Conservation (phyloP, 2,797 vertebrate species). For the Buceros bicornis region DNA sequence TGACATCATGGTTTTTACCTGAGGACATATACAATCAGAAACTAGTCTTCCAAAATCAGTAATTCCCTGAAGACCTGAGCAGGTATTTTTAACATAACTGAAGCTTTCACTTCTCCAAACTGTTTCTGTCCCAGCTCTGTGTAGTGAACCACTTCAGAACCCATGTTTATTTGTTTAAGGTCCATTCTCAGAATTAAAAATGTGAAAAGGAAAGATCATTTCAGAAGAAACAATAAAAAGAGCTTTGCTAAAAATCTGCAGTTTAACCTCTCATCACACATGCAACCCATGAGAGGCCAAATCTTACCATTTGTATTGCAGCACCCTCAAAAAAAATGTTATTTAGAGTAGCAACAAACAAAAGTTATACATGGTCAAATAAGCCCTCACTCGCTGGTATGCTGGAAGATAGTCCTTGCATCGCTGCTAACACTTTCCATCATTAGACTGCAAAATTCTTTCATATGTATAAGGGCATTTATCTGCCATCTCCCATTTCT, state of each 20-base stretch:
- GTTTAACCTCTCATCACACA: rapidly evolving
- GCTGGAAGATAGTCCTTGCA: background rate
- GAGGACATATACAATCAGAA: background rate
- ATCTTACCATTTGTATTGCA: background rate
- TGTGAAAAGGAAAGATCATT: background rate
- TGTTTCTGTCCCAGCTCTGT: background rate
- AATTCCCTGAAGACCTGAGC: background rate
- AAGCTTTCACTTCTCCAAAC: background rate
- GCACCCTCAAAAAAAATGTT: no score
- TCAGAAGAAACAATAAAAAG: background rate
- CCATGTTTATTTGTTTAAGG: background rate
- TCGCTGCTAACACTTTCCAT: background rate
- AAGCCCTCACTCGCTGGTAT: background rate
- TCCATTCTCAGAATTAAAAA: background rate
- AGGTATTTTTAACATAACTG: background rate
- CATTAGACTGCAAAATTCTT: background rate
- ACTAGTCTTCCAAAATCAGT: background rate
- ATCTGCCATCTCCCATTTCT: background rate
- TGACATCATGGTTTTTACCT: background rate
- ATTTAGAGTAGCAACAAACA: background rate
- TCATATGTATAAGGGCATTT: background rate
- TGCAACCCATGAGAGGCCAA: background rate
- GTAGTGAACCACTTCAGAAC: background rate
- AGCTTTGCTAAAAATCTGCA: background rate
- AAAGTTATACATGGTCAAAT: background rate